Conservation (phyloP, 2,797 vertebrate genomes). For the Sebastes elongatus region DNA sequence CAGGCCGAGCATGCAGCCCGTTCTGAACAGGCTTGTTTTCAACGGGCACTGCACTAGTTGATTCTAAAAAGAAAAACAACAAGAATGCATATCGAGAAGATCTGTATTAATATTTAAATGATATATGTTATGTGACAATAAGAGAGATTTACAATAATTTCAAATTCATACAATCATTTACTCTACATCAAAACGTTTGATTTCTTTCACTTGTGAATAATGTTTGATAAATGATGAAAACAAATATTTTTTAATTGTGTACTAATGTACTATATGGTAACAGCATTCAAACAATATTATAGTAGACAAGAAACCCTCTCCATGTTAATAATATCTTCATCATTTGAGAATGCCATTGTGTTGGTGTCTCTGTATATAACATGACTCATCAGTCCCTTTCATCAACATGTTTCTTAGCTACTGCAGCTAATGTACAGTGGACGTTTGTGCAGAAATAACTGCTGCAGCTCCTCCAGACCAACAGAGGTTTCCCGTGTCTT, state of each 20-base stretch:
- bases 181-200: neutral
- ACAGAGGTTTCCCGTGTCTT: no score
- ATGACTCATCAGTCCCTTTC: neutral
- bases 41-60: neutral
- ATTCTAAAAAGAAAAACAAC: neutral
- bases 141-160: neutral
- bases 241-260: neutral
- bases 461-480: no score
- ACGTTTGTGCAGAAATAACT: no score
- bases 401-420: neutral
- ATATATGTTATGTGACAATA: neutral
- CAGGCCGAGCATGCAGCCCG: neutral
- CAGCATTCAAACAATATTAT: neutral
- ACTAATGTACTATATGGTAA: neutral
- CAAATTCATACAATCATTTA: neutral
- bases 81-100: neutral
- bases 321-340: neutral
- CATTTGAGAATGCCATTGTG: neutral
- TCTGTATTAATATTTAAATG: neutral
- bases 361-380: neutral
- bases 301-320: neutral
- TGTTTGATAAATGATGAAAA: neutral
- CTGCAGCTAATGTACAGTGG: neutral
- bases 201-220: neutral
- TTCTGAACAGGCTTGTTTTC: neutral